A percentile compares a stretch with the other conserved stretches of the same genome.
Evolutionary conservation across 2,888 invertebrate species (phyloP).

Genomic region (Pristionchus exspectatus): DNA sequence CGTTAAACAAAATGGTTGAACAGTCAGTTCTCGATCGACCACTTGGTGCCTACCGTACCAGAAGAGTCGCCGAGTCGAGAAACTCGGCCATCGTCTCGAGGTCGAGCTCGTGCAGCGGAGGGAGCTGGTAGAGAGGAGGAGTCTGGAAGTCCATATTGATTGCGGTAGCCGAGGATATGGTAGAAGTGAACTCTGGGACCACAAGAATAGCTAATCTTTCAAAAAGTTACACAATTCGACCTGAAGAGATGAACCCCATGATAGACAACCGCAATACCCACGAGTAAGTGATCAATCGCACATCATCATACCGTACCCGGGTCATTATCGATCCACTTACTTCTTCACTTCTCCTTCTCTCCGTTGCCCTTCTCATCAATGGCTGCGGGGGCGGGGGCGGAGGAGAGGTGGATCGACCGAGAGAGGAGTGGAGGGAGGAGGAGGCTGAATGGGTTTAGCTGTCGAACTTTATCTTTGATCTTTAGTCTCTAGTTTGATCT

Average conservation of each 20-base stretch:
- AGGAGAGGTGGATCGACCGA: constrained; percentile 23
- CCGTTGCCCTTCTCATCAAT: background rate
- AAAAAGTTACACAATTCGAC: too few species aligned
- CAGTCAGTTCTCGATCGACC: background rate
- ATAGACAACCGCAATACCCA: too few species aligned
- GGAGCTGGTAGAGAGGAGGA: background rate
- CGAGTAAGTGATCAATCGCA: too few species aligned
- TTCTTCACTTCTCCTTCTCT: too few species aligned
- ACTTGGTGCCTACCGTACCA: background rate
- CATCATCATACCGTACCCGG: too few species aligned
- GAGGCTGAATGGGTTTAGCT: background rate
- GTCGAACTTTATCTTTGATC: background rate
- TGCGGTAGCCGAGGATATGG: too few species aligned
- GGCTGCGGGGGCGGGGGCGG: background rate
- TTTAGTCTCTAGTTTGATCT: background rate
- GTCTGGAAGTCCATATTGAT: background rate
- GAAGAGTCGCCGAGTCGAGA: constrained; percentile 17
- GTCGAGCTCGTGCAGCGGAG: constrained; percentile 28
- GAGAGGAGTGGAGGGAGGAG: background rate
- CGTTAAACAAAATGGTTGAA: background rate
- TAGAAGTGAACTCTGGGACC: too few species aligned
- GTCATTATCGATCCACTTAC: too few species aligned
- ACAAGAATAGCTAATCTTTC: too few species aligned
- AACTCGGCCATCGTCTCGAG: constrained; percentile 40
- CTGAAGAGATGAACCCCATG: too few species aligned